Evolutionary conservation across 2,113 vertebrate species (phyloP).

Genomic region (Sinocyclocheilus anshuiensis): DNA sequence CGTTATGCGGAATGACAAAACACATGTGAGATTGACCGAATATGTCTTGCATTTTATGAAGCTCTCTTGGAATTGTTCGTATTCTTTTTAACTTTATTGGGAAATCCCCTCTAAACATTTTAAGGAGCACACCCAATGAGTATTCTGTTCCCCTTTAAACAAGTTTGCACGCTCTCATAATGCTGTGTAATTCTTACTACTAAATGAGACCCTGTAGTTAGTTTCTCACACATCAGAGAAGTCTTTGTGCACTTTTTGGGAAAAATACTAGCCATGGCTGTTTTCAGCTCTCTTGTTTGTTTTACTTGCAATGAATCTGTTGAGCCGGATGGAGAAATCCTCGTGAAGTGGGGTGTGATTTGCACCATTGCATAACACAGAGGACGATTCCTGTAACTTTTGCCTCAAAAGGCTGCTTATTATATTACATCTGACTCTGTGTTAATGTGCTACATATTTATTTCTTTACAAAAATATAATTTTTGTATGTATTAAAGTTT

Average conservation of each 20-base stretch:
- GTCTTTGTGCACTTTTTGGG: background rate
- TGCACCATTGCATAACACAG: background rate
- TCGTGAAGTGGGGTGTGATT: background rate
- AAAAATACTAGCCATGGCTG: background rate
- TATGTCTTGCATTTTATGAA: background rate
- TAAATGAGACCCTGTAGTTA: background rate
- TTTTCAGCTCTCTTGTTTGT: constrained; percentile 7
- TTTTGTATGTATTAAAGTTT: background rate
- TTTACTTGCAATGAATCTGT: background rate
- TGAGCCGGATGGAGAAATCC: background rate
- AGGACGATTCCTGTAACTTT: background rate
- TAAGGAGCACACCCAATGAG: background rate
- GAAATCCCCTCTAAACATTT: background rate
- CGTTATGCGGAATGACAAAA: background rate
- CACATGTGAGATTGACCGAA: background rate
- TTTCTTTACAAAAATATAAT: background rate
- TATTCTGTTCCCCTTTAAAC: background rate
- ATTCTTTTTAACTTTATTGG: background rate
- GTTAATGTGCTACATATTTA: background rate
- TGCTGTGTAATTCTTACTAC: background rate
- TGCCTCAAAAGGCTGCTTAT: background rate
- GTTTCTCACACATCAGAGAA: background rate
- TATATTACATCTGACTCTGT: background rate
- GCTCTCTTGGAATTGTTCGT: background rate
- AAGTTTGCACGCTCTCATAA: background rate